Conservation (phyloP, 1,140 invertebrate species). For the Aphelinus atriplicis region DNA sequence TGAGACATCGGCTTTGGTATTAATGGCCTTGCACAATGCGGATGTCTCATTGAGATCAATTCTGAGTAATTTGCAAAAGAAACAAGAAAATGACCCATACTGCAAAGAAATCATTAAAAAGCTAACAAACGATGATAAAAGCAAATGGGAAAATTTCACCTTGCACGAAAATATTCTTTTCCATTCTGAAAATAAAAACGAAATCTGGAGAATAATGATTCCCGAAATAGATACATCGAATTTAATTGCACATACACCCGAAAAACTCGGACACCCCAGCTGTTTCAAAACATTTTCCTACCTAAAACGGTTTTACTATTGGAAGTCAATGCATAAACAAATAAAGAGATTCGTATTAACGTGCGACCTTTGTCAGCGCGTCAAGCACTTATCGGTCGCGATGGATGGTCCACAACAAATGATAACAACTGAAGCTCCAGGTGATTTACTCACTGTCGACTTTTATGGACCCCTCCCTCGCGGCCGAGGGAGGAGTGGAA, state of each 20-base stretch:
- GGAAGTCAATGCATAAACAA: slow-evolving; percentile 39
- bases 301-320: slow-evolving; percentile 48
- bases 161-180: slow-evolving; percentile 39
- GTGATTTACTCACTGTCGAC: slow-evolving; percentile 49
- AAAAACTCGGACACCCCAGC: slow-evolving; percentile 52
- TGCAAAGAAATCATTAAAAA: background rate
- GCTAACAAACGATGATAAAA: background rate
- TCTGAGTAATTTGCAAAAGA: background rate
- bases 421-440: background rate
- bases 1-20: slow-evolving; percentile 5
- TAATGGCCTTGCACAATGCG: background rate
- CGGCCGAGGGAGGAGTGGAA: slow-evolving; percentile 39
- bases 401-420: slow-evolving; percentile 1
- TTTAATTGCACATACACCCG: slow-evolving; percentile 39
- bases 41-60: background rate
- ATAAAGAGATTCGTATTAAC: slow-evolving; percentile 38
- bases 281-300: slow-evolving; percentile 49
- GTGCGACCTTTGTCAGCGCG: slow-evolving; percentile 46
- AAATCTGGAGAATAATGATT: slow-evolving; percentile 26
- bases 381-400: slow-evolving; percentile 32
- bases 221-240: slow-evolving; percentile 15
- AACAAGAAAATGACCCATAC: background rate
- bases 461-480: slow-evolving; percentile 50
- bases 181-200: slow-evolving; percentile 1
- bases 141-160: slow-evolving; percentile 9